Conservation (phyloP, 1,140 invertebrate species). For the Drosophila lacteicornis region DNA sequence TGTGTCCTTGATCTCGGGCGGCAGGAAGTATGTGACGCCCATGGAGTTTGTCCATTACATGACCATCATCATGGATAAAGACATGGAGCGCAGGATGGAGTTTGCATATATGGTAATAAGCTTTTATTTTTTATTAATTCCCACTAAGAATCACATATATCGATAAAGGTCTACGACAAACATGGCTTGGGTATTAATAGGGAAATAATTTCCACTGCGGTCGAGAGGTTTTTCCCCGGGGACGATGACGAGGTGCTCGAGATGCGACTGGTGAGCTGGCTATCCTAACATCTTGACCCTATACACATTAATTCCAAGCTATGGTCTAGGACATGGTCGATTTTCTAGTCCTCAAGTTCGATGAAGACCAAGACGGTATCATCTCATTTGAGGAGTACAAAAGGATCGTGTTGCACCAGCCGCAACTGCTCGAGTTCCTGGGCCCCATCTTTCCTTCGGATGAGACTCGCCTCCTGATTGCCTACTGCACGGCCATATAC, state of each 20-base stretch:
- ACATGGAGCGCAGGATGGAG: constrained; percentile 23
- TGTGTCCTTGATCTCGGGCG: constrained; percentile 11
- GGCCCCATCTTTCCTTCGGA: constrained; percentile 31
- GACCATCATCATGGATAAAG: constrained; percentile 13
- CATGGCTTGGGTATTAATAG: constrained; percentile 19
- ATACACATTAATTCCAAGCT: not conserved
- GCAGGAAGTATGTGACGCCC: constrained; percentile 16
- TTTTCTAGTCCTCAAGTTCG: constrained; percentile 35
- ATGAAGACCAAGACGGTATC: constrained; percentile 26
- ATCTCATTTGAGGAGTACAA: constrained; percentile 36
- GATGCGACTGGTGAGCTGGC: constrained; percentile 26
- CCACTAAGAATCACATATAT: not conserved
- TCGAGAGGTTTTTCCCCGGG: constrained; percentile 24
- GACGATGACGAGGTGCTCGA: constrained; percentile 32
- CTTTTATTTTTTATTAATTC: not conserved
- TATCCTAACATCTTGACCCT: no score
- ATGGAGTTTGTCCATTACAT: constrained; percentile 27
- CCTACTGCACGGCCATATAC: constrained; percentile 25
- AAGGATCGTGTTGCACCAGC: constrained; percentile 23
- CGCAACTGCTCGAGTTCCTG: constrained; percentile 23
- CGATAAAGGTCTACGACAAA: constrained; percentile 17
- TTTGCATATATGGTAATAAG: constrained; percentile 27
- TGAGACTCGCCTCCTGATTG: constrained; percentile 21
- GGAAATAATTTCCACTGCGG: constrained; percentile 11
- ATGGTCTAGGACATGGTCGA: constrained; percentile 26